phyloP scores from a whole-genome alignment of 1,140 invertebrate genomes.

The Drosophila varians region DNA sequence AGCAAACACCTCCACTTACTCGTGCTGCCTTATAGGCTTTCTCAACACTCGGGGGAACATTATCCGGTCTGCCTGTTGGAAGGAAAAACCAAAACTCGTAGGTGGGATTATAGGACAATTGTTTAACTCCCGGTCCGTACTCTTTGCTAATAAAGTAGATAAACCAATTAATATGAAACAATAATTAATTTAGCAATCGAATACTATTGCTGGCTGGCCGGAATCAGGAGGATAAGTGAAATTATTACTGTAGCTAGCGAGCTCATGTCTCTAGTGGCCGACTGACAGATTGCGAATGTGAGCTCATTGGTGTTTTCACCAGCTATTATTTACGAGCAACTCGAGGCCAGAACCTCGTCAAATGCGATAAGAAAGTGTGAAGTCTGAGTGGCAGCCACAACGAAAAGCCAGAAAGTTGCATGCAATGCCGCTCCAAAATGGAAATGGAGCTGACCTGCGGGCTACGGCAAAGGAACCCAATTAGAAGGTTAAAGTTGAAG shows the following conservation, averaged over 20 bases:
- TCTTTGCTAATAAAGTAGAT: no score
- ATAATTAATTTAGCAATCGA: neutral
- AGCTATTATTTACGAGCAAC: slow-evolving; percentile 40
- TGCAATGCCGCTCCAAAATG: slow-evolving; percentile 41
- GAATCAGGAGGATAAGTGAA: slow-evolving; percentile 32
- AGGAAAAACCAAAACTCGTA: slow-evolving; percentile 61
- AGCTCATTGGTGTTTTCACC: slow-evolving; percentile 21
- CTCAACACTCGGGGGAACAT: slow-evolving; percentile 17
- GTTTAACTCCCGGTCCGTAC: slow-evolving; percentile 3
- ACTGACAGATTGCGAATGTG: slow-evolving; percentile 43
- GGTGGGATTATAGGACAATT: slow-evolving; percentile 55
- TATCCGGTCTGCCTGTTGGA: slow-evolving; percentile 33
- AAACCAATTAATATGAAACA: no score
- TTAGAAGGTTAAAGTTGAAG: slow-evolving; percentile 27
- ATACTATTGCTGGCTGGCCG: slow-evolving; percentile 26
- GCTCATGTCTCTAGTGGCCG: slow-evolving; percentile 38
- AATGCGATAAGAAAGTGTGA: slow-evolving; percentile 40
- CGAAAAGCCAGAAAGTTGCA: slow-evolving; percentile 18
- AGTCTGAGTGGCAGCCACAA: slow-evolving; percentile 21
- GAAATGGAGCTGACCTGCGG: slow-evolving; percentile 5
- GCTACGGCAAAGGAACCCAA: neutral
- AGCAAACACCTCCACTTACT: slow-evolving; percentile 49
- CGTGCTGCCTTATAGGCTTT: slow-evolving; percentile 20
- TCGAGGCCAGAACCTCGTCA: slow-evolving; percentile 28
- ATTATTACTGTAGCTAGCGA: slow-evolving; percentile 18